Evolutionary conservation across 1,140 invertebrate genomes (phyloP).

Genomic region (Planococcus citri): DNA sequence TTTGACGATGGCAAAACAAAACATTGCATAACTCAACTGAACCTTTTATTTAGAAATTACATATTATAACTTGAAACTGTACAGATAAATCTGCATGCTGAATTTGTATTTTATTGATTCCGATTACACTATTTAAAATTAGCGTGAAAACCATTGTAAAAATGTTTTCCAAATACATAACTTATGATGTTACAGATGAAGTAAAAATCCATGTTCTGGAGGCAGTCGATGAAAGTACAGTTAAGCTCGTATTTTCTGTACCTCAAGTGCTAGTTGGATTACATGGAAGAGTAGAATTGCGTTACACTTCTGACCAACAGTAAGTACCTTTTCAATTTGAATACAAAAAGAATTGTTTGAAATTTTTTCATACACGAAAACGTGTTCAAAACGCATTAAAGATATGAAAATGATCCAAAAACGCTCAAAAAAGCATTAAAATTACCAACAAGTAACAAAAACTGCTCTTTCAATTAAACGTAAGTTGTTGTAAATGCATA

Average conservation of each 20-base stretch:
- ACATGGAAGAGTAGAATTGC: slow-evolving; percentile 65
- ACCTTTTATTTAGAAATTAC: too few relatives aligned
- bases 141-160: not conserved
- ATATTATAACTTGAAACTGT: too few relatives aligned
- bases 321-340: slow-evolving; percentile 39
- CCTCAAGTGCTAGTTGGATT: slow-evolving; percentile 68
- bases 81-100: not conserved
- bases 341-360: not conserved
- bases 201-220: slow-evolving; percentile 53
- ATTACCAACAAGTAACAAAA: too few relatives aligned
- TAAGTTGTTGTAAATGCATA: too few relatives aligned
- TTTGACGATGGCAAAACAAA: too few relatives aligned
- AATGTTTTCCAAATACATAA: not conserved
- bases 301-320: slow-evolving; percentile 59
- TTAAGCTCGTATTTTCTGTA: slow-evolving; percentile 67
- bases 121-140: not conserved
- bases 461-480: too few relatives aligned
- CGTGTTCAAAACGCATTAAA: too few relatives aligned
- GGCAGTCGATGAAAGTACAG: slow-evolving; percentile 59
- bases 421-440: too few relatives aligned
- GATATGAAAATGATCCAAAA: too few relatives aligned
- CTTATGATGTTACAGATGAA: slow-evolving; percentile 34
- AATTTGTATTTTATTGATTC: not conserved
- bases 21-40: too few relatives aligned
- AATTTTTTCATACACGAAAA: too few relatives aligned